Base-by-base conservation (phyloP, 2,888 invertebrate species). In the Drosophila macrospina region DNA sequence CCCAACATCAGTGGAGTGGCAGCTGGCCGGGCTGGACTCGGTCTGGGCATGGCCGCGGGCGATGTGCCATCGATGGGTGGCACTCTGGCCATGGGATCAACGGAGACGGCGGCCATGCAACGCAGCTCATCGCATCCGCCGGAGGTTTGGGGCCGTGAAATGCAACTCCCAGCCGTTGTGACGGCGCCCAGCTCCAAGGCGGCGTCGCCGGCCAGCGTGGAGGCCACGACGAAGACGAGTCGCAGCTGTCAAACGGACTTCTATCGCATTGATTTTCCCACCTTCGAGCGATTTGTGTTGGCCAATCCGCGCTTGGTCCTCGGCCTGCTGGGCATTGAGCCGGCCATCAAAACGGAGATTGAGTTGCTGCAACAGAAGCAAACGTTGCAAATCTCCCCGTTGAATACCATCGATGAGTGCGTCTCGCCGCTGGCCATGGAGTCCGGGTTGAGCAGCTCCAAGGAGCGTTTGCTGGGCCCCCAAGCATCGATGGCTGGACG, bases 61-160 rank as follows among this genome's bases (percentile, higher is more conserved):
- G 62, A 71, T 7, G 42, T 41, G 0, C 85, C 65, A 6, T 10
- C 74, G 5, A 62, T 73, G 39, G 80, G 68, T 11, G 72, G 63
- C 4, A 54, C 36, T 4, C 37, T 60, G 41, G 66, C 67, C 8
- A 37, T 74, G 73, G 74, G 70, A 0, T 75, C 59, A 1, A 68
- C 52, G 1, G 88, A 87, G 1, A 50, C 77, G 16, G 67, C 80
- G 6, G 69, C 78, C n/a, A 93, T 97, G 54, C 96, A 96, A 1
- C 93, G 97, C 64, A 95, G 96, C 89, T 95, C 96, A 61, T 97
- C 97, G 2, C 97, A 97, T 92, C 97, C 97, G 0, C 96, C 97
- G 0, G 97, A 97, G 86, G 96, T 96, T 73, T 96, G 97, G 91
- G 95, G 95, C 82, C 96, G 96, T 94, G 95, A 96, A 83, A 77